These are phyloP conservation scores for Tenebrio molitor DNA, from an alignment of 1,140 invertebrate species.

Conservation along the genomic window DNA sequence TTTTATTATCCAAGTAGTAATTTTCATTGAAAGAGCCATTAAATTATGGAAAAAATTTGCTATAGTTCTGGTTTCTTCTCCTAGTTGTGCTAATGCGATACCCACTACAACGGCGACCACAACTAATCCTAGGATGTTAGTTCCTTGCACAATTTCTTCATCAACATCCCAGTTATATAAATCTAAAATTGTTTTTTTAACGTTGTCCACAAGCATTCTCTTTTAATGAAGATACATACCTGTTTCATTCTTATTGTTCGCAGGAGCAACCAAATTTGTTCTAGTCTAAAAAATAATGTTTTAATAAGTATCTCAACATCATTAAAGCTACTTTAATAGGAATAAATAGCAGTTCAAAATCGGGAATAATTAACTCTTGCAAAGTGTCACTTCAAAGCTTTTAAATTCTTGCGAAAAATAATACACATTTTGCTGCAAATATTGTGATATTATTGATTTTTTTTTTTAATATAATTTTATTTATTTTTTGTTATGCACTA, in stretches of 20 bases:
- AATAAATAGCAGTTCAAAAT: no score
- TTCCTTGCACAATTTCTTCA: conserved; percentile 69
- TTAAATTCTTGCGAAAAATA: no score
- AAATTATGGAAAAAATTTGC: conserved; percentile 75
- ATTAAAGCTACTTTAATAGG: no score
- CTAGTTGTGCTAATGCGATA: conserved; percentile 76
- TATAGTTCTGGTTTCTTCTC: conserved; percentile 73
- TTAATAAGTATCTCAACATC: no score
- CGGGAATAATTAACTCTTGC: no score
- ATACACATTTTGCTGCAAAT: no score
- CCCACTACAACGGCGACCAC: conserved; percentile 78
- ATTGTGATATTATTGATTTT: no score
- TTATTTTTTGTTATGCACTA: no score
- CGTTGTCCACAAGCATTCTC: no score
- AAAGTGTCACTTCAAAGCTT: no score
- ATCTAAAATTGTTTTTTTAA: conserved; percentile 58
- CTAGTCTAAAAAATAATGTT: conserved; percentile 67
- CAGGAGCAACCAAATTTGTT: conserved; percentile 62
- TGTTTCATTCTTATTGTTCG: conserved; percentile 45
- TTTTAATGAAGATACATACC: conserved; percentile 50
- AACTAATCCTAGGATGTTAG: conserved; percentile 80
- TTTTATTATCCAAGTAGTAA: conserved; percentile 82
- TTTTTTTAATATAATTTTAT: no score
- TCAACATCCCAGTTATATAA: conserved; percentile 70
- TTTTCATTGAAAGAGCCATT: conserved; percentile 79